Base-by-base conservation (phyloP, 1,140 invertebrate species). In the Phenacoccus solenopsis region DNA sequence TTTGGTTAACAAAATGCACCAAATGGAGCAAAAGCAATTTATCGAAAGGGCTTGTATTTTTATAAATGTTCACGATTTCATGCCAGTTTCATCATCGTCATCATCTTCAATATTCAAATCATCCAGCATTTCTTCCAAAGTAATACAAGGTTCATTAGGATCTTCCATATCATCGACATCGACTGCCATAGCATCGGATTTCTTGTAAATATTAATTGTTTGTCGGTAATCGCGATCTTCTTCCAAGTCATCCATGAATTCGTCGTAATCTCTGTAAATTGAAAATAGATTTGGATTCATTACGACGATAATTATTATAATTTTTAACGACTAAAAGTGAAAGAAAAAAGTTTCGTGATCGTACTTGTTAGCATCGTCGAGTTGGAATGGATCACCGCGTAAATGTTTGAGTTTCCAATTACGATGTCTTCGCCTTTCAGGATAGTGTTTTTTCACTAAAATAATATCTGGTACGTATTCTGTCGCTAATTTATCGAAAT, bases 241-340 rank as follows among this genome's bases (percentile, higher is more conserved):
- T 80, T 99, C 97, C 67, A 99, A 79, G 77, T 99, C 97, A 75
- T 98, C 93, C 78, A 98, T 83, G 81, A 99, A 99, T 74, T 97
- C 94, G 75, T 90, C 87, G 78, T 93, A 98, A 74, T 97, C 94
- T 73, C 90, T 93, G 77, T 56, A 83, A 79, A 75, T 74, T 72
- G 28, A 59, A 10, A 3, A 64, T n/a, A 24, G 16, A 49, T 49
- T 49, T 9, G 16, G 4, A 3, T 16, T 22, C 68, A 1, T 68
- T 59, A 38, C 49, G 27, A 38, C 10, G 27, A 20, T 20, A 12
- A 61, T 16, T 22, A 61, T 16, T 35, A 38, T 59, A 20, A 59
- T 5, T 59, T 7, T n/a, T n/a, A n/a, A n/a, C n/a, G n/a, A 68
- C 67, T 27, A 28, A 3, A 28, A 32, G 64, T 32, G 35, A n/a